Evolutionary conservation across 2,113 vertebrate species (phyloP).

Genomic region (Zosterops lateralis): DNA sequence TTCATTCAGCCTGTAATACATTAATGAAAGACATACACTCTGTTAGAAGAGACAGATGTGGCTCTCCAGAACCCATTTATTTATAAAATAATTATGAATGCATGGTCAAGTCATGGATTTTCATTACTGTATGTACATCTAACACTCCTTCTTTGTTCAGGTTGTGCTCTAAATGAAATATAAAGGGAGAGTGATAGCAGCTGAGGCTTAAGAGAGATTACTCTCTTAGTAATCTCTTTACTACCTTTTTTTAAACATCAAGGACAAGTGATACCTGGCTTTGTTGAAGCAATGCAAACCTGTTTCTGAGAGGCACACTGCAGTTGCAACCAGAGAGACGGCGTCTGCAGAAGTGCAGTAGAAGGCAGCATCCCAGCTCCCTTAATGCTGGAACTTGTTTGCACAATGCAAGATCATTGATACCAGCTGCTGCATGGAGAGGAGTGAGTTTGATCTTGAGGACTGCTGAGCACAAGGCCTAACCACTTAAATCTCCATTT

Average conservation of each 20-base stretch:
- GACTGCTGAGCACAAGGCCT: not conserved
- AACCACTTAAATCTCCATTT: slow-evolving; percentile 29
- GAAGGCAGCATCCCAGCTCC: not conserved
- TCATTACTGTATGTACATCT: slow-evolving; percentile 62
- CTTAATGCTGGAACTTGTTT: slow-evolving; percentile 14
- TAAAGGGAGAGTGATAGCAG: not conserved
- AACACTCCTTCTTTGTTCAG: slow-evolving; percentile 65
- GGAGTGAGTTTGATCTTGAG: not conserved
- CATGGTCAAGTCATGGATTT: slow-evolving; percentile 73
- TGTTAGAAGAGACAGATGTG: slow-evolving; percentile 69
- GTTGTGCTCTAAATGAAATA: slow-evolving; percentile 65
- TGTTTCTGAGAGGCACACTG: not conserved
- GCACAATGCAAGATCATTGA: not conserved
- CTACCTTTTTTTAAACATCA: not conserved
- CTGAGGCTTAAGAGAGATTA: not conserved
- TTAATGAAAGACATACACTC: slow-evolving; percentile 72
- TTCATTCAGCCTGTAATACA: slow-evolving; percentile 62
- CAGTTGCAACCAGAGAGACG: not conserved
- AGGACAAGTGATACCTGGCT: not conserved
- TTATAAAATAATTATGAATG: slow-evolving; percentile 85
- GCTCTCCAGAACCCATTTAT: slow-evolving; percentile 77
- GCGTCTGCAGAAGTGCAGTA: not conserved
- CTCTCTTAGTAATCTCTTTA: not conserved
- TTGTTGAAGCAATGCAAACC: not conserved
- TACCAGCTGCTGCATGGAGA: not conserved